These are phyloP conservation scores for Deilephila porcellus DNA, from an alignment of 2,888 invertebrate species.

Conservation along the genomic window DNA sequence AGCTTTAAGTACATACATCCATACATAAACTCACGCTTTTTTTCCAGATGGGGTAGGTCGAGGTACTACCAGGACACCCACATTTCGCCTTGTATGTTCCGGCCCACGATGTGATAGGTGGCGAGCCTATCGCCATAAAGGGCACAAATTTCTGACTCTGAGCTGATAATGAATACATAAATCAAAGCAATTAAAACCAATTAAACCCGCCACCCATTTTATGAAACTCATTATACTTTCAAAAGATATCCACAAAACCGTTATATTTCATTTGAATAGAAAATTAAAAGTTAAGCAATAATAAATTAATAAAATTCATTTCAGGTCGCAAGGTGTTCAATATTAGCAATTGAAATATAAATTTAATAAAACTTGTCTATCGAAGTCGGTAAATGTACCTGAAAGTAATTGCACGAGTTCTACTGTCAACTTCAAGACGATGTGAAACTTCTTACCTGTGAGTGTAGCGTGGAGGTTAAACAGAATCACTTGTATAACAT, in stretches of 20 bases:
- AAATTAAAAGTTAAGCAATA: not conserved
- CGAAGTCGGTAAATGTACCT: conserved; percentile 14
- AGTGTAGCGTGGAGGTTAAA: no score
- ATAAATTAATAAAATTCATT: not conserved
- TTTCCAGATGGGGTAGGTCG: no score
- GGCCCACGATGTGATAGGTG: no score
- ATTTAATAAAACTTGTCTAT: not conserved
- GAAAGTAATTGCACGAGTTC: not conserved
- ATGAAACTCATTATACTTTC: conserved; percentile 6
- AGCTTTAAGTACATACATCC: no score
- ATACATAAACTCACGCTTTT: no score
- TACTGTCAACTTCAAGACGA: not conserved
- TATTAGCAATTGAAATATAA: not conserved
- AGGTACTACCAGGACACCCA: no score
- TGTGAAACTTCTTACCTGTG: not conserved
- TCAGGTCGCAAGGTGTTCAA: not conserved
- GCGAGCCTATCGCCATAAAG: no score
- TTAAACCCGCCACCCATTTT: not conserved
- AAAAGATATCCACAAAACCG: not conserved
- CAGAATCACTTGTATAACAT: no score
- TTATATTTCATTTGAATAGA: not conserved
- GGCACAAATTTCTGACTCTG: no score
- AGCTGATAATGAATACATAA: no score
- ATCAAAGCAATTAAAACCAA: no score
- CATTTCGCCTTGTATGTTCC: no score